A percentile compares a stretch with the other conserved stretches of the same genome.
phyloP scores from a whole-genome alignment of 1,140 invertebrate genomes.

The Mesaphorura yosii region DNA sequence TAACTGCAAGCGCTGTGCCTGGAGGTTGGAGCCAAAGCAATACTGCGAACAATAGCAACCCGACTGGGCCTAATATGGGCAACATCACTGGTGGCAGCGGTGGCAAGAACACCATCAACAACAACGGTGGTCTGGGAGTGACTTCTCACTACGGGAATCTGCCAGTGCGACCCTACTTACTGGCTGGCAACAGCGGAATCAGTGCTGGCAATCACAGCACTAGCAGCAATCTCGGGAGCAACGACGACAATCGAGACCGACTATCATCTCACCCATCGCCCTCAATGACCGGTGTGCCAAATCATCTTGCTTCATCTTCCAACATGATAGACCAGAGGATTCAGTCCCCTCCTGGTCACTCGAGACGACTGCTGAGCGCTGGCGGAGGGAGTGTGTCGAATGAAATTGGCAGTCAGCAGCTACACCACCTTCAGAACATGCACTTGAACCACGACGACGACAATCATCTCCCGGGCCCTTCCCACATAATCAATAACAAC shows the following conservation, averaged over 20 bases:
- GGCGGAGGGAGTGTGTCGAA: too few relatives aligned
- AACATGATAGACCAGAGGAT: slow-evolving; percentile 12
- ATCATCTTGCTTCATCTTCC: too few relatives aligned
- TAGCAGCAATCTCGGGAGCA: slow-evolving; percentile 10
- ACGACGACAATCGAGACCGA: slow-evolving; percentile 27
- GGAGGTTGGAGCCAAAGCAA: too few relatives aligned
- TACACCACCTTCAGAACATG: slow-evolving; percentile 7
- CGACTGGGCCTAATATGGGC: too few relatives aligned
- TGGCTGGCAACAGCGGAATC: slow-evolving; percentile 20
- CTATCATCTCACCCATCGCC: slow-evolving; percentile 18
- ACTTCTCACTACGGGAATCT: slow-evolving; percentile 52
- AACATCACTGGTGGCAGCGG: too few relatives aligned
- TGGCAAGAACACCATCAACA: too few relatives aligned
- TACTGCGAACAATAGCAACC: too few relatives aligned
- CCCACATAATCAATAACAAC: too few relatives aligned
- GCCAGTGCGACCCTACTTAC: slow-evolving; percentile 35
- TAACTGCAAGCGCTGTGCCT: slow-evolving; percentile 19
- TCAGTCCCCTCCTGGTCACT: slow-evolving; percentile 8
- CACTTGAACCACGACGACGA: slow-evolving; percentile 11
- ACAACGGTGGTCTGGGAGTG: too few relatives aligned
- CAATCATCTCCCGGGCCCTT: too few relatives aligned
- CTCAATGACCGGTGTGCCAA: slow-evolving; percentile 14
- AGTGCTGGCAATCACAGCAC: background rate
- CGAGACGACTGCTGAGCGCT: too few relatives aligned
- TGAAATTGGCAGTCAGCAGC: too few relatives aligned